Percentiles rank a stretch among this genome's conserved stretches.
These are phyloP conservation scores for Cricetomys ansorgei DNA, from an alignment of 2,113 vertebrate species.

Conservation along the genomic window DNA sequence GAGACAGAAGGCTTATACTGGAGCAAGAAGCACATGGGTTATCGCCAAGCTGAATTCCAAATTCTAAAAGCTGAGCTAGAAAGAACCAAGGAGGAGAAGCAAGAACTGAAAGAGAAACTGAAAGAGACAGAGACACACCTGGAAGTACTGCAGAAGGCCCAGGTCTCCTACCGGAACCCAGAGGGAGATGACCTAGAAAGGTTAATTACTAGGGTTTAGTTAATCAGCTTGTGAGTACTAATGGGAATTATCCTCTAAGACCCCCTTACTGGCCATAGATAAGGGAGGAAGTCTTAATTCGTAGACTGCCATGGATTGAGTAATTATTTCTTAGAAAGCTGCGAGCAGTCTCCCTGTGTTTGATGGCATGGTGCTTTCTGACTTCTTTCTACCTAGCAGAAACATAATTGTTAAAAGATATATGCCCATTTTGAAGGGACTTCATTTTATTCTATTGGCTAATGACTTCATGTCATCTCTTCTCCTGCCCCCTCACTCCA, in stretches of 20 bases:
- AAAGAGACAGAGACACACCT: conserved; percentile 64
- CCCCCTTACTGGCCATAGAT: conserved; percentile 50
- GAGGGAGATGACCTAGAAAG: conserved; percentile 78
- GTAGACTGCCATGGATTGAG: conserved; percentile 65
- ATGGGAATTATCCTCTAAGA: conserved; percentile 64
- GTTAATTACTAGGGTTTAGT: conserved; percentile 79
- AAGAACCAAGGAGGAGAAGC: conserved; percentile 77
- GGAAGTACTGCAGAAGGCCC: conserved; percentile 73
- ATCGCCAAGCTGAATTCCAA: conserved; percentile 81
- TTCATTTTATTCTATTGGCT: conserved; percentile 61
- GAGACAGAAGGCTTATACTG: conserved; percentile 79
- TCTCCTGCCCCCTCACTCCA: conserved; percentile 76
- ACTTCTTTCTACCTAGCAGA: conserved; percentile 71
- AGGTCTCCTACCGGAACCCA: conserved; percentile 76
- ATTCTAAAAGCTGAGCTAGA: conserved; percentile 80
- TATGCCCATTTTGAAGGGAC: conserved; percentile 58
- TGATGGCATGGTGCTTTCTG: conserved; percentile 62
- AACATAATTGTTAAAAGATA: conserved; percentile 66
- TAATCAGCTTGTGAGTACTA: conserved; percentile 69
- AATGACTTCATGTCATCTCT: conserved; percentile 79
- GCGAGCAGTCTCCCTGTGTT: conserved; percentile 44
- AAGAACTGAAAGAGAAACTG: conserved; percentile 75
- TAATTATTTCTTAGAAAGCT: conserved; percentile 62
- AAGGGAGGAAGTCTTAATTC: conserved; percentile 68
- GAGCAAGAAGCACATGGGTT: conserved; percentile 81